Evolutionary conservation across 2,113 vertebrate species (phyloP), one percentile per base, ranked within the genome.

Genomic region (Suncus etruscus): DNA sequence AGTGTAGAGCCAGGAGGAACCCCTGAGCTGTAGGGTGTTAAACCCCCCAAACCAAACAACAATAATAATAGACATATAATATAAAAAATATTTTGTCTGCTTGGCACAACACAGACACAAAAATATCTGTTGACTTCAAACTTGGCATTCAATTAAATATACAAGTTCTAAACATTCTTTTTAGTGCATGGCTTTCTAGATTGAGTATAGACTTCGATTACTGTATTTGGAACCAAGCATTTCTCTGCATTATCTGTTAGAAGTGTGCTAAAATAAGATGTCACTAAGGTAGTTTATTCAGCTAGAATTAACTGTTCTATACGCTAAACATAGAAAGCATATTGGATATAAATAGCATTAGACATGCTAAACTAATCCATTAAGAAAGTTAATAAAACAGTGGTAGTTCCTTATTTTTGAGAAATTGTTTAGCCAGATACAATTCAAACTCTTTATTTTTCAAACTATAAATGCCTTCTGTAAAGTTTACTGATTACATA

Each of bases 101-200:
- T 69, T 18, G 90, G 77, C 73, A 31, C 15, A 83, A 68, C 58
- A 77, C 75, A 54, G 39, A 39, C 39, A 39, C 3, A 54, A 85
- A 69, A 31, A 76, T 74, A 22, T 81, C 0, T 75, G 20, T 77
- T 88, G 39, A 11, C 79, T 88, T 92, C 51, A 81, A 68, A 79
- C 84, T 84, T 81, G 47, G 79, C 69, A 11, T 86, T 92, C 79
- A 48, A 72, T 89, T 79, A 90, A 70, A 72, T 90, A 77, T 6
- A 66, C 86, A 68, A 81, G 80, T 20, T 84, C 72, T 70, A 48
- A 61, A 31, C 32, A 76, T 18, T 16, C 6, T 78, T 88, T 66
- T 31, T 15, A 32, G 63, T 61, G 51, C 47, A 4, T 90, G 32
- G 24, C 45, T 90, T 90, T 39, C 39, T 77, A 51, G 84, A 68